These are phyloP conservation scores for Pseudochaenichthys georgianus DNA, from an alignment of 2,797 vertebrate species.

Conservation along the genomic window DNA sequence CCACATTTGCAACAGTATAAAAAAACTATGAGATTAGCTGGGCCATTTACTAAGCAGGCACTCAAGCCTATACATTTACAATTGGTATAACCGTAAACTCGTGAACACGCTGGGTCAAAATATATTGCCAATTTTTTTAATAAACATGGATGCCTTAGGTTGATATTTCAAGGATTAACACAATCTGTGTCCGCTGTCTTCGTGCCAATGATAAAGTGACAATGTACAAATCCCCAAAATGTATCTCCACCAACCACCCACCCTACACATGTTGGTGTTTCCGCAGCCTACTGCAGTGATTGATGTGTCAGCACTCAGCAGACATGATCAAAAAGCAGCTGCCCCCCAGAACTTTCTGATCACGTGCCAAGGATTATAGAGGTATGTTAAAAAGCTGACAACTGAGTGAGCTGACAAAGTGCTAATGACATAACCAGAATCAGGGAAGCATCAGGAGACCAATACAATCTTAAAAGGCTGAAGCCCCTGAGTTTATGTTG, in stretches of 20 bases:
- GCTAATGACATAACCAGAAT: conserved; percentile 74
- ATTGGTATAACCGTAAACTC: conserved; percentile 1
- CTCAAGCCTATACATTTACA: not conserved
- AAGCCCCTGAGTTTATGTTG: conserved; percentile 18
- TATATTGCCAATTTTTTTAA: conserved; percentile 37
- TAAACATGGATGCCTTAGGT: conserved; percentile 32
- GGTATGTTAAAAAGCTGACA: conserved; percentile 79
- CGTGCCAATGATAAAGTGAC: conserved; percentile 46
- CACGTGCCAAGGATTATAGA: conserved; percentile 68
- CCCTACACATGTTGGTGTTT: conserved; percentile 25
- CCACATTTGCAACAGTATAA: not conserved
- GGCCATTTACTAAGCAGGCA: not conserved
- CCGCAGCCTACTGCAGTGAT: conserved; percentile 22
- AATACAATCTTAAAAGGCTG: conserved; percentile 43
- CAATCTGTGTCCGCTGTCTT: conserved; percentile 42
- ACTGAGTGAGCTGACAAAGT: conserved; percentile 61
- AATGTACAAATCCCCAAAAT: conserved; percentile 51
- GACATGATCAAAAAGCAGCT: conserved; percentile 63
- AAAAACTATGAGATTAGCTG: not conserved
- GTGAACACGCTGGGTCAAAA: conserved; percentile 2
- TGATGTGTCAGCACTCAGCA: conserved; percentile 55
- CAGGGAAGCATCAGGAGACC: conserved; percentile 57
- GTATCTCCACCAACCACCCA: conserved; percentile 5
- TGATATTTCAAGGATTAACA: conserved; percentile 42
- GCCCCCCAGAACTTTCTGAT: conserved; percentile 54